Evolutionary conservation across 2,797 vertebrate species (phyloP).

Genomic region (Cynodonichthys magdalenae): DNA sequence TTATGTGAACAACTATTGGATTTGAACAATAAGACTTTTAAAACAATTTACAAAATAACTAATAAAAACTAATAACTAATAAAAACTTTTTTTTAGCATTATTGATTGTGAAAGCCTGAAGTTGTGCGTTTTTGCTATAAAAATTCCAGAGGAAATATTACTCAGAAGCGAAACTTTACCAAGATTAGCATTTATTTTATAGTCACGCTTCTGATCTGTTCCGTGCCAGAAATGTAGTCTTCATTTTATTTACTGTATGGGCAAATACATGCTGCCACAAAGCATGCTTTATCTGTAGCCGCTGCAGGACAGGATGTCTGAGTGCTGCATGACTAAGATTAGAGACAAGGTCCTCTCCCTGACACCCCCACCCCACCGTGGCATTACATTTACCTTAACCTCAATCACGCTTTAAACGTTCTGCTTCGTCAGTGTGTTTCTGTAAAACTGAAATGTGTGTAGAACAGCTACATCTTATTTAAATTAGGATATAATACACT

Average conservation of each 20-base stretch:
- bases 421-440: too few species aligned
- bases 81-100: too few species aligned
- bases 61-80: too few species aligned
- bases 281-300: conserved; percentile 64
- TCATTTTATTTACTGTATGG: conserved; percentile 41
- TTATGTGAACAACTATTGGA: too few species aligned
- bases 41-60: too few species aligned
- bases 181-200: neutral
- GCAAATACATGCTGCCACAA: conserved; percentile 38
- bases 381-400: neutral
- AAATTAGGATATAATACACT: too few species aligned
- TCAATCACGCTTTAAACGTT: too few species aligned
- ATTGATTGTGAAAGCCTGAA: neutral
- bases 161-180: conserved; percentile 28
- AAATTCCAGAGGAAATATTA: conserved; percentile 13
- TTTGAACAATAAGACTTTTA: too few species aligned
- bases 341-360: conserved; percentile 50
- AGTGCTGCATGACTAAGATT: conserved; percentile 72
- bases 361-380: conserved; percentile 33
- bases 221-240: conserved; percentile 7
- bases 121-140: conserved; percentile 22
- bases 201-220: neutral
- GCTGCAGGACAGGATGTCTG: conserved; percentile 58
- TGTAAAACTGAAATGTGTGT: too few species aligned
- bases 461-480: too few species aligned